Evolutionary conservation across 30 jellyfish, hydroid and myxozoan species (phyloP).

Genomic region (Turritopsis rubra): DNA sequence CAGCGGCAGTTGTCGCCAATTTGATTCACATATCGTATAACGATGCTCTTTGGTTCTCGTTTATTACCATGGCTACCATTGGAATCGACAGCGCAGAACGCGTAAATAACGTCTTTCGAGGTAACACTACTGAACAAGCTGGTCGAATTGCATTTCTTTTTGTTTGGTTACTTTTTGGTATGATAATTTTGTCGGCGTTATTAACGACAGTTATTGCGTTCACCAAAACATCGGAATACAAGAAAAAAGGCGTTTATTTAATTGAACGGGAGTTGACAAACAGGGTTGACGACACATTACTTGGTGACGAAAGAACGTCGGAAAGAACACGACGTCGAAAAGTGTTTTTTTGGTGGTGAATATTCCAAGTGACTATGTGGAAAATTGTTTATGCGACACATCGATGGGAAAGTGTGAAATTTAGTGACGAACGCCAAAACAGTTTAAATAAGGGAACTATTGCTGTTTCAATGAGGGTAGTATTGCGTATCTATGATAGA

Average conservation of each 20-base stretch:
- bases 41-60: background rate
- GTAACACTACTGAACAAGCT: background rate
- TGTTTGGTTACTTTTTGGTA: slow-evolving; percentile 6
- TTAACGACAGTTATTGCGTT: background rate
- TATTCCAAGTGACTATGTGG: no score
- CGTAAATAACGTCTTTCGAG: background rate
- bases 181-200: background rate
- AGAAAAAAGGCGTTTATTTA: background rate
- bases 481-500: no score
- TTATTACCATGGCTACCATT: background rate
- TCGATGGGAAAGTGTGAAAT: no score
- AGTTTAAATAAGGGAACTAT: no score
- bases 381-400: no score
- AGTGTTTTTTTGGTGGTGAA: background rate
- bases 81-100: background rate
- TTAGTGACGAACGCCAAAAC: no score
- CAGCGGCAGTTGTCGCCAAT: background rate
- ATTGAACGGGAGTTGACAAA: background rate
- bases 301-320: background rate
- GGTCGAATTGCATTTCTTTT: background rate
- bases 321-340: background rate
- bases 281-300: background rate
- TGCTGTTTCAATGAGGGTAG: no score
- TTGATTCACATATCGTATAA: background rate
- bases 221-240: background rate